phyloP scores from a whole-genome alignment of 2,113 vertebrate genomes.

The Oceanites oceanicus region DNA sequence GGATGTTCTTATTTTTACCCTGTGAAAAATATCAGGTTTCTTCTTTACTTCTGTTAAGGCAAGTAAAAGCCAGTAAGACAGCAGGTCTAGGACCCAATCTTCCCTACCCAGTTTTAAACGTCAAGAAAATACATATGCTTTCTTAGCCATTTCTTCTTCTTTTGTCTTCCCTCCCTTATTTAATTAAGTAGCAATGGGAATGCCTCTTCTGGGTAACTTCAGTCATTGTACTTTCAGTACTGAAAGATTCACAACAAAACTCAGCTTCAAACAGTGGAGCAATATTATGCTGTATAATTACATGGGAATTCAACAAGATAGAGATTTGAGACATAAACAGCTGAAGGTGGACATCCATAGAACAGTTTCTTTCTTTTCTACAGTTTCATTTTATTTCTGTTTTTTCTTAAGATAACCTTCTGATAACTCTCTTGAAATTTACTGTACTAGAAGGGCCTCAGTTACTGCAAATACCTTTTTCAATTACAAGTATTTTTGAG shows the following conservation, averaged over 20 bases:
- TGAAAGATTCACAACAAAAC: background rate
- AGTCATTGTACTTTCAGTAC: background rate
- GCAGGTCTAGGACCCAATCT: background rate
- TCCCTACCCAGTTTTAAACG: background rate
- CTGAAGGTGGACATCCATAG: background rate
- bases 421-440: background rate
- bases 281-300: background rate
- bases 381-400: background rate
- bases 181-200: background rate
- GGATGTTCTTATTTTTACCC: background rate
- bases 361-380: background rate
- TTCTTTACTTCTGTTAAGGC: background rate
- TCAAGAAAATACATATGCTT: background rate
- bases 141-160: background rate
- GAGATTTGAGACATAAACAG: background rate
- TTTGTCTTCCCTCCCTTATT: background rate
- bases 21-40: background rate
- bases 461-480: background rate
- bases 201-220: background rate
- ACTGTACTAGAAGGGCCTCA: background rate
- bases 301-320: background rate
- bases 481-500: background rate
- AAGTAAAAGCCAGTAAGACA: background rate
- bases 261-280: background rate
- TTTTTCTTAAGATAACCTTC: background rate